Percentiles rank a stretch among this genome's conserved stretches.
Conservation (phyloP, 2,797 vertebrate species). For the Gambelia wislizenii region DNA sequence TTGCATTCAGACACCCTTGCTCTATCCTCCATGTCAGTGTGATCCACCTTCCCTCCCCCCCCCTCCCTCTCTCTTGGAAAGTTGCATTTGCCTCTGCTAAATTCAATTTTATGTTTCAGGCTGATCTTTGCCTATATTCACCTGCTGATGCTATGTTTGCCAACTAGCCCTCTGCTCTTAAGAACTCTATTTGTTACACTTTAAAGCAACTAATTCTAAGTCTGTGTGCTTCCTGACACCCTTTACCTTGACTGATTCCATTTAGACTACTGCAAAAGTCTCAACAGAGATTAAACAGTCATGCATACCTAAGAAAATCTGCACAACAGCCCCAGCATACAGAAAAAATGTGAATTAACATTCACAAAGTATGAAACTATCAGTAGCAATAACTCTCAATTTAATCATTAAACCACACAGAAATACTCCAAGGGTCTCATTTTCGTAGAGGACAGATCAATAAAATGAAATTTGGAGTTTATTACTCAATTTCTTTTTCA, state of each 20-base stretch:
- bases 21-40: too few species aligned
- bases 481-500: slow-evolving; percentile 61
- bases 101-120: neutral
- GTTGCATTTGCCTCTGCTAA: neutral
- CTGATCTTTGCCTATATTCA: neutral
- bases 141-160: slow-evolving; percentile 19
- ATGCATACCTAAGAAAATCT: slow-evolving; percentile 59
- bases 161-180: slow-evolving; percentile 29
- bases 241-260: slow-evolving; percentile 43
- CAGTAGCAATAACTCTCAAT: slow-evolving; percentile 64
- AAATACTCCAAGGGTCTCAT: slow-evolving; percentile 56
- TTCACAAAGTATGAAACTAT: slow-evolving; percentile 56
- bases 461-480: slow-evolving; percentile 60
- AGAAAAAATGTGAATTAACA: slow-evolving; percentile 45
- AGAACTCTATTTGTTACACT: slow-evolving; percentile 33
- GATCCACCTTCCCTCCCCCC: too few species aligned
- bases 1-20: too few species aligned
- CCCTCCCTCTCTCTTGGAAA: too few species aligned
- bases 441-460: slow-evolving; percentile 56
- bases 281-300: slow-evolving; percentile 57
- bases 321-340: slow-evolving; percentile 49
- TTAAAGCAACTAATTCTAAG: slow-evolving; percentile 20
- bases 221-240: slow-evolving; percentile 32
- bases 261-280: slow-evolving; percentile 47
- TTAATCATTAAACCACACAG: slow-evolving; percentile 37